phyloP scores from a whole-genome alignment of 1,140 invertebrate species.

The Atta colombica region DNA sequence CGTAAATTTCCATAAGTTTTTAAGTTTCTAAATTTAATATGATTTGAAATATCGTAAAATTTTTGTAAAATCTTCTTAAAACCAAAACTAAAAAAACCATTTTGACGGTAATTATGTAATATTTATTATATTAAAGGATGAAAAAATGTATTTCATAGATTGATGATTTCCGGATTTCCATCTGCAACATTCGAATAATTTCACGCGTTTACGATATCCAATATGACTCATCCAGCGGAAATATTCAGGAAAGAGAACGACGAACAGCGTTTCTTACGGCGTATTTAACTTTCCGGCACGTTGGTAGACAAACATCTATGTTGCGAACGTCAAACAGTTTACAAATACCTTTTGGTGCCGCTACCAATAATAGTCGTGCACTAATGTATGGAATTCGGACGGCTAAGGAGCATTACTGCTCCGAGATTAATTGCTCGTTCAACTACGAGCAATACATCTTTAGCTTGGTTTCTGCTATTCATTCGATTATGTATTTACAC shows the following conservation, averaged over 20 bases:
- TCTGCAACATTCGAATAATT: constrained; percentile 32
- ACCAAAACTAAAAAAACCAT: neutral
- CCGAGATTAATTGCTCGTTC: constrained; percentile 44
- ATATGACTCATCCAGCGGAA: constrained; percentile 16
- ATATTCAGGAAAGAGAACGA: constrained; percentile 21
- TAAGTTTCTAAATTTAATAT: neutral
- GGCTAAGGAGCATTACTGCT: constrained; percentile 43
- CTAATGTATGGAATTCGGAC: constrained; percentile 66
- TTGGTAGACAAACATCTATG: constrained; percentile 59
- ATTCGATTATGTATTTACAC: neutral
- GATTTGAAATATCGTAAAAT: neutral
- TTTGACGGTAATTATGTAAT: neutral
- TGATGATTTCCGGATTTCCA: neutral
- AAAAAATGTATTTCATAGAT: neutral
- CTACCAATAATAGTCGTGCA: constrained; percentile 71
- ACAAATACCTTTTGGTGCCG: constrained; percentile 63
- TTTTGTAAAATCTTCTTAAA: neutral
- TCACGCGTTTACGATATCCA: constrained; percentile 10
- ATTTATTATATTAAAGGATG: neutral
- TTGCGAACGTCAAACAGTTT: constrained; percentile 65
- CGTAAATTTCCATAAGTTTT: neutral
- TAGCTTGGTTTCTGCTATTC: neutral
- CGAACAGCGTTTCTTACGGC: constrained; percentile 52
- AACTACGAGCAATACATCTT: neutral
- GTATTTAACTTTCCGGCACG: constrained; percentile 69